A percentile compares a stretch with the other conserved stretches of the same genome.
phyloP scores from a whole-genome alignment of 2,113 vertebrate genomes.

The Eupsittula cactorum region DNA sequence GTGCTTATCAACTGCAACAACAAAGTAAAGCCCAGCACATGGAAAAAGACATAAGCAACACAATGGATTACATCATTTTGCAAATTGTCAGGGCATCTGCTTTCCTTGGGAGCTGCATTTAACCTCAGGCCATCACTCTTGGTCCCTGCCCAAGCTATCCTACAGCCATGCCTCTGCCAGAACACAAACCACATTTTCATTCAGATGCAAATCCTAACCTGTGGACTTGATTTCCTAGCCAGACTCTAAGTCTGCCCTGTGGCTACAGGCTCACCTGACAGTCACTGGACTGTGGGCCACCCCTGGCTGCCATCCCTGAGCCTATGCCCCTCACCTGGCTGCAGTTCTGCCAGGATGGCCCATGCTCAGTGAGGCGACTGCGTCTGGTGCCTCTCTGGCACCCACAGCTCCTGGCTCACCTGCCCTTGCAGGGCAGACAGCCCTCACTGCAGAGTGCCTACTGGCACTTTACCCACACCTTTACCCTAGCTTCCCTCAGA shows the following conservation, averaged over 20 bases:
- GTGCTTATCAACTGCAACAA: background rate
- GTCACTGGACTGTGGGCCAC: background rate
- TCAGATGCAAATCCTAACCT: background rate
- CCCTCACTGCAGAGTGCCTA: background rate
- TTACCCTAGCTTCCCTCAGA: background rate
- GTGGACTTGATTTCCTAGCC: background rate
- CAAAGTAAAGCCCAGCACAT: background rate
- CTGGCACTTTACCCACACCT: background rate
- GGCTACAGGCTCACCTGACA: background rate
- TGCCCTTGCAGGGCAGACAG: background rate
- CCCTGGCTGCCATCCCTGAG: background rate
- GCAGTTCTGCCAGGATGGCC: background rate
- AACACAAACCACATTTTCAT: background rate
- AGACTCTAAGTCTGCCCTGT: background rate
- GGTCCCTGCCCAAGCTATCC: background rate
- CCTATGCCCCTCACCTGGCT: background rate
- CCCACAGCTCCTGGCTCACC: accelerated
- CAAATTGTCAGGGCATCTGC: background rate
- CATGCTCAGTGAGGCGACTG: accelerated
- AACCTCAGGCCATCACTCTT: background rate
- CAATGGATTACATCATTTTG: background rate
- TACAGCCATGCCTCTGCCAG: background rate
- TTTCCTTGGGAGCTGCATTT: background rate
- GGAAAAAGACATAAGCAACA: background rate
- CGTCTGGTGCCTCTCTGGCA: background rate